Evolutionary conservation across 2,113 vertebrate species (phyloP).

Genomic region (Willisornis vidua): DNA sequence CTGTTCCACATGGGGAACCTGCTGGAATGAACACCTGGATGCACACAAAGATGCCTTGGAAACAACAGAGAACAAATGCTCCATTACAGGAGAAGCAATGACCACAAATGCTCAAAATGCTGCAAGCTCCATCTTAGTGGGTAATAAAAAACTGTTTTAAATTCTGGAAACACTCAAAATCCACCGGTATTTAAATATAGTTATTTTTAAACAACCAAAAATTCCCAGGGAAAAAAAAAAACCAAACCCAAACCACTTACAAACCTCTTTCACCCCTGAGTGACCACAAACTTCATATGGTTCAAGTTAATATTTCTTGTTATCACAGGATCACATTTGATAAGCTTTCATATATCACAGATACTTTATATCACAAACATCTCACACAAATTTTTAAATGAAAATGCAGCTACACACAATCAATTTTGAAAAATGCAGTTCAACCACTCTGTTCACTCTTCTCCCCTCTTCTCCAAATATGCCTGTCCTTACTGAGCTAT

Average conservation of each 20-base stretch:
- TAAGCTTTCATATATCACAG: background rate
- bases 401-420: background rate
- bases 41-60: background rate
- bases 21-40: background rate
- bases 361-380: background rate
- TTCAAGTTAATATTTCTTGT: background rate
- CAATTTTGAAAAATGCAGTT: background rate
- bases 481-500: background rate
- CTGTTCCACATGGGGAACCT: background rate
- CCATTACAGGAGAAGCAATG: background rate
- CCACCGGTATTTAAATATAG: background rate
- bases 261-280: background rate
- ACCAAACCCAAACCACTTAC: background rate
- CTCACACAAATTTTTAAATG: background rate
- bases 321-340: background rate
- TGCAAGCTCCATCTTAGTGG: background rate
- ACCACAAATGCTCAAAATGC: background rate
- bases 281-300: background rate
- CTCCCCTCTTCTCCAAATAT: background rate
- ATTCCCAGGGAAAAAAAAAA: accelerated
- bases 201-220: background rate
- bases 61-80: background rate
- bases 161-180: background rate
- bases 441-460: background rate
- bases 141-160: background rate